Conservation (phyloP, 2,113 vertebrate genomes). For the Indicator maculatus region DNA sequence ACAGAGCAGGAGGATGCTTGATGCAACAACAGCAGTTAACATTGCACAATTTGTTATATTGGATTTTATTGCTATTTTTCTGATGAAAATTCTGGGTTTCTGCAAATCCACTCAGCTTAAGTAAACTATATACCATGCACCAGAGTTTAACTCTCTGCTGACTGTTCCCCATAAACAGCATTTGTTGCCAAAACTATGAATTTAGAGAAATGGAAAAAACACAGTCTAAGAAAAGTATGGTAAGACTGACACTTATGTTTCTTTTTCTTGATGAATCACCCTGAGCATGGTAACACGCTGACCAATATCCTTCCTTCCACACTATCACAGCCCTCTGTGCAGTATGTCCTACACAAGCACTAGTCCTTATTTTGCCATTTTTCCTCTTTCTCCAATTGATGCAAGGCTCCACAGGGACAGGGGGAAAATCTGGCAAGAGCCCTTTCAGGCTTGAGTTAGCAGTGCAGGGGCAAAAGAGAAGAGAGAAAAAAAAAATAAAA, state of each 20-base stretch:
- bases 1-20: background rate
- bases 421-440: background rate
- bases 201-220: background rate
- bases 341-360: background rate
- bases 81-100: background rate
- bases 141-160: background rate
- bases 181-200: background rate
- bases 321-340: fast-evolving
- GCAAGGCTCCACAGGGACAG: background rate
- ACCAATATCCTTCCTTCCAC: background rate
- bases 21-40: background rate
- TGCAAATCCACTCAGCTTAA: background rate
- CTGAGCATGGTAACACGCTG: background rate
- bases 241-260: background rate
- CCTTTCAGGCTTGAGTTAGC: background rate
- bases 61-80: background rate
- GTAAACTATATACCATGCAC: background rate
- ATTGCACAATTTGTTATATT: background rate
- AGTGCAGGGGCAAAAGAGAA: background rate
- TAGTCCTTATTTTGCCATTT: background rate
- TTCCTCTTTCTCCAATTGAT: background rate
- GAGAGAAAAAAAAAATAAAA: background rate
- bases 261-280: background rate
- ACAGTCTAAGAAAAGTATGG: background rate
- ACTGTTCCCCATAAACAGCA: background rate